phyloP scores from a whole-genome alignment of 35 echinoderm and acorn worm genomes.

The Lytechinus pictus region DNA sequence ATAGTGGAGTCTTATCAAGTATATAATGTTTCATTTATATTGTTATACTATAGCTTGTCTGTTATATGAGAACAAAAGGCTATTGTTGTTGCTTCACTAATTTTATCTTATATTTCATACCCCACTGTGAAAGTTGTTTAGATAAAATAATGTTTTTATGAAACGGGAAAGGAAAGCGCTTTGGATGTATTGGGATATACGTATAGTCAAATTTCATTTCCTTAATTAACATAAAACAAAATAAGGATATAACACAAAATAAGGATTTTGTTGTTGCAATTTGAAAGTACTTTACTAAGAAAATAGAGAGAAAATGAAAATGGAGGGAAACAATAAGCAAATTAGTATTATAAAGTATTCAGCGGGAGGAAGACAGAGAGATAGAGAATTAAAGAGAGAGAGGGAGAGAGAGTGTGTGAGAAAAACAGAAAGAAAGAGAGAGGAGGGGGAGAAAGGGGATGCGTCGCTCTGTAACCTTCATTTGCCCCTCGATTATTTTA shows the following conservation, averaged over 20 bases:
- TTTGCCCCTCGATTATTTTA: no score
- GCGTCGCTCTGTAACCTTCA: no score
- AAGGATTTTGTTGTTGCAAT: background rate
- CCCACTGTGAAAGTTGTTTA: background rate
- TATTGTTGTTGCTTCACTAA: no score
- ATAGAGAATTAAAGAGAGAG: background rate
- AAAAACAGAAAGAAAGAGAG: background rate
- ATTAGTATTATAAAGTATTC: background rate
- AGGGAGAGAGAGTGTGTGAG: background rate
- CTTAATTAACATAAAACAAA: background rate
- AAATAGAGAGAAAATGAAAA: background rate
- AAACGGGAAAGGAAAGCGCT: background rate
- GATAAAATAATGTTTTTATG: background rate
- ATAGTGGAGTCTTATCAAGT: no score
- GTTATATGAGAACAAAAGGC: no score
- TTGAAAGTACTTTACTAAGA: background rate
- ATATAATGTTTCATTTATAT: no score
- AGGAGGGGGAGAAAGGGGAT: background rate
- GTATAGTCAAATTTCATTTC: background rate
- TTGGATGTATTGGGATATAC: background rate
- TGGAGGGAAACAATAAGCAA: background rate
- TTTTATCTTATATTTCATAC: no score
- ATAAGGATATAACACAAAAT: background rate
- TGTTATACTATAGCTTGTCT: no score
- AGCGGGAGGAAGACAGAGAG: background rate